Percentiles rank a stretch among this genome's conserved stretches.
These are phyloP conservation scores for Aegotheles bennettii DNA, from an alignment of 2,113 vertebrate species.

Conservation along the genomic window DNA sequence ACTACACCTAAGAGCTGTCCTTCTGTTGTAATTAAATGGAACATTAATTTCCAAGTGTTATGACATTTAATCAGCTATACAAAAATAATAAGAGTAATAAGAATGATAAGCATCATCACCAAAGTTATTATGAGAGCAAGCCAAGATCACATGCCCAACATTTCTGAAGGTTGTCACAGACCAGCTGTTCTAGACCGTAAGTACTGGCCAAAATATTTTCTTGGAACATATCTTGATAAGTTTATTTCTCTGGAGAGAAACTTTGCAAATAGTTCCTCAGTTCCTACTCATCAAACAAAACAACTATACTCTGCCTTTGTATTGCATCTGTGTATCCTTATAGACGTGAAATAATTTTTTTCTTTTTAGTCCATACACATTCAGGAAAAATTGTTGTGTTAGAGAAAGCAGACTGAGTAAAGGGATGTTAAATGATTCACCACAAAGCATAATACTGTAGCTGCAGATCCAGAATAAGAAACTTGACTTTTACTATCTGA, in stretches of 20 bases:
- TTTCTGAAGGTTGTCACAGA: neutral
- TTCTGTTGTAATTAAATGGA: constrained; percentile 50
- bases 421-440: neutral
- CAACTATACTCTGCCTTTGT: neutral
- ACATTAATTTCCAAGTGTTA: constrained; percentile 51
- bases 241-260: neutral
- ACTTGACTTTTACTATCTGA: neutral
- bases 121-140: neutral
- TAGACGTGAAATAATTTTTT: neutral
- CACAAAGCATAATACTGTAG: neutral
- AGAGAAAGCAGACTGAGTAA: neutral
- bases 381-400: neutral
- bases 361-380: neutral
- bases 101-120: constrained; percentile 13
- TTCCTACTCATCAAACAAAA: neutral
- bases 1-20: neutral
- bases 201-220: neutral
- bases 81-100: constrained; percentile 42
- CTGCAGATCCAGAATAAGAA: neutral
- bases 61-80: constrained; percentile 42
- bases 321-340: neutral
- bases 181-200: neutral
- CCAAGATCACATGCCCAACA: neutral
- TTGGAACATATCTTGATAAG: neutral
- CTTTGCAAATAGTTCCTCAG: neutral